These are phyloP conservation scores for Drosophila pseudoananassae DNA, from an alignment of 1,140 invertebrate genomes.

Conservation along the genomic window DNA sequence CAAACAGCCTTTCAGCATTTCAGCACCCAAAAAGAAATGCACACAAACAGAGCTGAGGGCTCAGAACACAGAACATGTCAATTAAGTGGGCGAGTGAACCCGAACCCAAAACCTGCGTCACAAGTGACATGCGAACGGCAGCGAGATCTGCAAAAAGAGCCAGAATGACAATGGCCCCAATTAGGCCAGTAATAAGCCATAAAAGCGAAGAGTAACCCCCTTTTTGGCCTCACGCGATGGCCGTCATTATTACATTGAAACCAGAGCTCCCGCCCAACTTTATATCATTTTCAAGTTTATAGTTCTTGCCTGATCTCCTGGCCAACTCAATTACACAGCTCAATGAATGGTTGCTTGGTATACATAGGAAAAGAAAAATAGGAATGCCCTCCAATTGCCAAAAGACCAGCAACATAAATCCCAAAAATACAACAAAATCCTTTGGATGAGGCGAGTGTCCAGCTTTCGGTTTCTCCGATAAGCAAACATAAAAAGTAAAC, in stretches of 20 bases:
- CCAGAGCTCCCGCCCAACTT: slow-evolving; percentile 15
- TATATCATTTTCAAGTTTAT: slow-evolving; percentile 28
- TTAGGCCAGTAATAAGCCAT: slow-evolving; percentile 77
- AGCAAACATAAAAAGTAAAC: slow-evolving; percentile 81
- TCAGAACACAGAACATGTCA: slow-evolving; percentile 44
- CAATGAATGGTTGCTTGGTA: slow-evolving; percentile 46
- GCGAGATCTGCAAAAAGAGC: slow-evolving; percentile 48
- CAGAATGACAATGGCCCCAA: slow-evolving; percentile 76
- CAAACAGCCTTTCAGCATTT: slow-evolving; percentile 22
- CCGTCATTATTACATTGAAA: slow-evolving; percentile 50
- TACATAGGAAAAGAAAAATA: slow-evolving; percentile 38
- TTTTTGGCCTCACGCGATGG: slow-evolving; percentile 62
- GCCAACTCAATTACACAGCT: slow-evolving; percentile 76
- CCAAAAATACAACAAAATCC: slow-evolving; percentile 55
- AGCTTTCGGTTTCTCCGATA: slow-evolving; percentile 73
- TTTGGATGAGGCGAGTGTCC: slow-evolving; percentile 63
- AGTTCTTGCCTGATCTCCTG: slow-evolving; percentile 8
- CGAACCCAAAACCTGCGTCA: slow-evolving; percentile 17
- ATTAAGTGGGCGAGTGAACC: slow-evolving; percentile 78
- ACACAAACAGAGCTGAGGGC: slow-evolving; percentile 4
- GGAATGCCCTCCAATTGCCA: slow-evolving; percentile 63
- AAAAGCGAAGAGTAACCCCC: slow-evolving; percentile 46
- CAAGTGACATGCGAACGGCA: slow-evolving; percentile 65
- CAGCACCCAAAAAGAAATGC: slow-evolving; percentile 51
- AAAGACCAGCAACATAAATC: slow-evolving; percentile 65